Evolutionary conservation across 2,888 invertebrate genomes (phyloP), one percentile per base, ranked within the genome.

Genomic region (Pseudeuparius sepicola): DNA sequence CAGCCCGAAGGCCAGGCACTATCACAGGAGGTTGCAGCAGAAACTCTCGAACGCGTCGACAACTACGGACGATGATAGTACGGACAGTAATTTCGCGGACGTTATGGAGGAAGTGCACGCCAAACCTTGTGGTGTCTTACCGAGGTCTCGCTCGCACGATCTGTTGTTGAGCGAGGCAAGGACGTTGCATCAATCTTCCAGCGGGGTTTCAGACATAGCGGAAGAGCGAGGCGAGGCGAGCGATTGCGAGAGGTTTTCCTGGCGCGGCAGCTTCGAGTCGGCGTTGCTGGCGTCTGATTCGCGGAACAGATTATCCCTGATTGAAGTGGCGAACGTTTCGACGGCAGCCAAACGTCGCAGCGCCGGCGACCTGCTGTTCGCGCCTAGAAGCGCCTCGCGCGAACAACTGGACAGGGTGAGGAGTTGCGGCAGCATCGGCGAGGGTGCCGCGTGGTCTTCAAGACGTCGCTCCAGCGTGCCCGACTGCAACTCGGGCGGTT

Each of bases 251-350:
- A 68, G 88, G 45, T 88, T 88, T 63, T 86, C 86, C 53, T 89
- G 89, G 89, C 73, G 88, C 41, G 89, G 89, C 47, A 88, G 88
- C 64, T 89, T 89, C 61, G 89, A 89, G 59, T 87, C 87, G n/a
- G 86, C 89, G 24, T 65, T 89, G 37, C 71, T 87, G 63, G 88
- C 87, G 7, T 84, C 86, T 2, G 88, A 89, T 60, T 87, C 86
- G 5, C 69, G 87, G 47, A 86, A 82, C 24, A 83, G 81, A 48
- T 61, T 86, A 37, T 73, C 75, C 26, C 60, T 76, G 27, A 56
- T 78, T 16, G 75, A 75, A 15, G 71, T 73, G 36, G 76, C 76
- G 49, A 64, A 61, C 11, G 75, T 75, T 17, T 76, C 76, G 36
- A 71, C 73, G 40, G 82, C 85, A 7, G 75, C 85, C 37, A 79